Evolutionary conservation across 2,888 invertebrate species (phyloP).

Genomic region (Ferrisia virgata): DNA sequence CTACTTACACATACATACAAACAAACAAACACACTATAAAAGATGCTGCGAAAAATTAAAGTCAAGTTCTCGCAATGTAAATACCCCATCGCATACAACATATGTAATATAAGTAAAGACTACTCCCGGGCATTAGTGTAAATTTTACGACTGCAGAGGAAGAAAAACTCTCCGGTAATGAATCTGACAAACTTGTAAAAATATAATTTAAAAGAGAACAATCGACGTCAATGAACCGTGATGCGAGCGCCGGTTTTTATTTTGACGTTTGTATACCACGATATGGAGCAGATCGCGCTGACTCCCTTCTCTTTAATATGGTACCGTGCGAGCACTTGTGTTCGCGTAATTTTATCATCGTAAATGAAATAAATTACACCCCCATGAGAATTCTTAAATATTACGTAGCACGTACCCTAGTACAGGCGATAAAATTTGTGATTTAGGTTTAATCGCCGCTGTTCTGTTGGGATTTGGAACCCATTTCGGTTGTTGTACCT

Average conservation of each 20-base stretch:
- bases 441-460: neutral
- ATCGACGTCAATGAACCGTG: conserved; percentile 42
- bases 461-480: neutral
- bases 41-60: neutral
- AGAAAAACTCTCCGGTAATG: conserved; percentile 26
- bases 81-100: too few species aligned
- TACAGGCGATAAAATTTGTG: neutral
- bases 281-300: neutral
- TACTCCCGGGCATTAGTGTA: neutral
- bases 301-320: neutral
- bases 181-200: conserved; percentile 41
- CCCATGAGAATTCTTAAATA: conserved; percentile 15
- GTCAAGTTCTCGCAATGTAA: neutral
- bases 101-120: neutral
- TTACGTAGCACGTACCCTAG: neutral
- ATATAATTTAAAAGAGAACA: conserved; percentile 43
- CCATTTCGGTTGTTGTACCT: too few species aligned
- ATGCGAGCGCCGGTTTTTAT: conserved; percentile 32
- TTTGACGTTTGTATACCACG: conserved; percentile 20
- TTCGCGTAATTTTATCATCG: conserved; percentile 15
- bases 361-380: conserved; percentile 23
- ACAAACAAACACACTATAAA: neutral
- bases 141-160: neutral
- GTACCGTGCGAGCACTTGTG: neutral
- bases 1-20: too few species aligned